These are phyloP conservation scores for Dusona sp. DNA, from an alignment of 2,888 invertebrate genomes.

Conservation along the genomic window DNA sequence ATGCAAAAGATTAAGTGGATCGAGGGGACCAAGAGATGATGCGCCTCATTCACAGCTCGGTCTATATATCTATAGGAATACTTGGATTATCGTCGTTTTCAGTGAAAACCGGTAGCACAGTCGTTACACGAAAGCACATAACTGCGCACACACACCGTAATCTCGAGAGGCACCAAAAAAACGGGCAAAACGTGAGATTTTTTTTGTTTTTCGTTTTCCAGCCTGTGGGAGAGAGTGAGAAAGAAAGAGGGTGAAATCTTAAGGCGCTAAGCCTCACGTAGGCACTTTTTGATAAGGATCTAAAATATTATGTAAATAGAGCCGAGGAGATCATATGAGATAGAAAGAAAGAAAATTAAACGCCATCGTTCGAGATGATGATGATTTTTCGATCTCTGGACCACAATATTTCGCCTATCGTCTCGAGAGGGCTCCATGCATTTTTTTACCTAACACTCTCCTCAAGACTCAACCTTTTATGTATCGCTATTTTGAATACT, in stretches of 20 bases:
- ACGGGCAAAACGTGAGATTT: background rate
- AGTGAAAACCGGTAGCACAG: conserved; percentile 68
- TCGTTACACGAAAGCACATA: conserved; percentile 63
- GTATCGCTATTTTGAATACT: background rate
- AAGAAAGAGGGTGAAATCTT: conserved; percentile 61
- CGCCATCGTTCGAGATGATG: conserved; percentile 56
- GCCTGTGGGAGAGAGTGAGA: conserved; percentile 17
- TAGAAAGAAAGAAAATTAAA: conserved; percentile 55
- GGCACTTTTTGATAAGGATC: conserved; percentile 74
- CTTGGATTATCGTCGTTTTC: conserved; percentile 56
- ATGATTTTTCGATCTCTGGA: conserved; percentile 53
- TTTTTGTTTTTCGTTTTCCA: conserved; percentile 39
- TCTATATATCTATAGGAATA: background rate
- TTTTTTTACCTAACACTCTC: background rate
- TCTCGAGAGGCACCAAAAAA: conserved; percentile 30
- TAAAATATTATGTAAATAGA: conserved; percentile 83
- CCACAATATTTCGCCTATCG: conserved; percentile 30
- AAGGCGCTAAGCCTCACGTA: conserved; percentile 71
- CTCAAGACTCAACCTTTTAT: background rate
- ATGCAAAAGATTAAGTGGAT: conserved; percentile 58
- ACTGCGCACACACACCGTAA: conserved; percentile 63
- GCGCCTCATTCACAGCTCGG: conserved; percentile 43
- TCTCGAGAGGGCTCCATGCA: background rate
- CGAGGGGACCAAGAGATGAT: conserved; percentile 59
- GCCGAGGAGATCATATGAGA: conserved; percentile 39